Percentiles rank a stretch among this genome's conserved stretches.
Conservation (phyloP, 1,140 invertebrate species). For the Nephotettix cincticeps region DNA sequence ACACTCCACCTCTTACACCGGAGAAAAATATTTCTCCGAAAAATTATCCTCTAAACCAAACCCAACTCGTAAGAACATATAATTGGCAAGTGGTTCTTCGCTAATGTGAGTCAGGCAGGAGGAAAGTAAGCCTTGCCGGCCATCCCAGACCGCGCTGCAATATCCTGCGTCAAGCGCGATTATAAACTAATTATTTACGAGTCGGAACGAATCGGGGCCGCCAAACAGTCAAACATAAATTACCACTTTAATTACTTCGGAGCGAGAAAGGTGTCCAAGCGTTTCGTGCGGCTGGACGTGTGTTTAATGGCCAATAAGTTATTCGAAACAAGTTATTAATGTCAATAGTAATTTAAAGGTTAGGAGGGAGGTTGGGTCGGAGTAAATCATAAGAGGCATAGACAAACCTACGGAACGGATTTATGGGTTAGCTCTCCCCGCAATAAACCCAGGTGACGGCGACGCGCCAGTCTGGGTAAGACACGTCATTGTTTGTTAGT, state of each 20-base stretch:
- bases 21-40: no score
- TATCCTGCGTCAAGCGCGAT: not conserved
- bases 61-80: no score
- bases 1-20: no score
- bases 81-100: no score
- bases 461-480: no score
- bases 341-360: slow-evolving; percentile 20
- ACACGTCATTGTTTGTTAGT: no score
- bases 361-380: not conserved
- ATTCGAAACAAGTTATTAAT: slow-evolving; percentile 18
- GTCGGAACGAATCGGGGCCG: not conserved
- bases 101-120: no score
- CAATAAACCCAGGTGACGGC: no score
- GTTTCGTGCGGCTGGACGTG: no score
- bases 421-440: not conserved
- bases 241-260: not conserved
- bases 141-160: no score
- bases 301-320: slow-evolving; percentile 13
- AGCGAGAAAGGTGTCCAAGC: not conserved
- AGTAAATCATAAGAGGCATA: slow-evolving; percentile 13
- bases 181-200: slow-evolving; percentile 7
- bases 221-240: not conserved
- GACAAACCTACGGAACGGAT: not conserved
- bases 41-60: no score
- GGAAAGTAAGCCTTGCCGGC: no score